Base-by-base conservation (phyloP, 2,888 invertebrate genomes). In the Drosophila sordidapex region DNA sequence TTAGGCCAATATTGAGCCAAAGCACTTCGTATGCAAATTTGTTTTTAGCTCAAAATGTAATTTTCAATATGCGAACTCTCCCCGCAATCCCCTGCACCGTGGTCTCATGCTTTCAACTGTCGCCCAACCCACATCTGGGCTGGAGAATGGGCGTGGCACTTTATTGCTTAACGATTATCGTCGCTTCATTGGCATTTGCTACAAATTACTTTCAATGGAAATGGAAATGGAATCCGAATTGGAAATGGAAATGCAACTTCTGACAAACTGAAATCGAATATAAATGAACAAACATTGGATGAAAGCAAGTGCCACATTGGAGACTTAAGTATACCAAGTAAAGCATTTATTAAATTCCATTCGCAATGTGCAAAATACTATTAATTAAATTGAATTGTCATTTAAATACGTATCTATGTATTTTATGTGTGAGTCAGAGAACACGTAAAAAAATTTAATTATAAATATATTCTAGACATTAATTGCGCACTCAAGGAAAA, bases 1-100 rank as follows among this genome's bases (percentile, higher is more conserved):
- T 88, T 86, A 86, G 76, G 73, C 72, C 75, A 81, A 78, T 63
- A 81, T 80, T 77, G 68, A 68, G 67, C 60, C 43, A 57, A 69
- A 76, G 68, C 84, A 88, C 79, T 86, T 83, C 74, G 82, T 77
- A 86, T 86, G 88, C 88, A 86, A 88, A 86, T 86, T 88, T 74
- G 67, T 56, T 69, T 76, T 76, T 69, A 63, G 70, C 70, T 67
- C 67, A 67, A 75, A 83, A 83, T 88, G 80, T 86, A 75, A 88
- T 83, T 83, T 78, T 68, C 83, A 80, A 80, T 79, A 66, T 70
- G 70, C 68, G 73, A 58, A 35, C 38, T 25, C 48, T 5, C 7
- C 13, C 3, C 59, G 2, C 3, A 13, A 25, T 15, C n/a, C n/a
- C 38, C n/a, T 15, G 11, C 35, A 25, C 29, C 25, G 10, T 33